Evolutionary conservation across 2,113 vertebrate genomes (phyloP).

Genomic region (Cariama cristata): DNA sequence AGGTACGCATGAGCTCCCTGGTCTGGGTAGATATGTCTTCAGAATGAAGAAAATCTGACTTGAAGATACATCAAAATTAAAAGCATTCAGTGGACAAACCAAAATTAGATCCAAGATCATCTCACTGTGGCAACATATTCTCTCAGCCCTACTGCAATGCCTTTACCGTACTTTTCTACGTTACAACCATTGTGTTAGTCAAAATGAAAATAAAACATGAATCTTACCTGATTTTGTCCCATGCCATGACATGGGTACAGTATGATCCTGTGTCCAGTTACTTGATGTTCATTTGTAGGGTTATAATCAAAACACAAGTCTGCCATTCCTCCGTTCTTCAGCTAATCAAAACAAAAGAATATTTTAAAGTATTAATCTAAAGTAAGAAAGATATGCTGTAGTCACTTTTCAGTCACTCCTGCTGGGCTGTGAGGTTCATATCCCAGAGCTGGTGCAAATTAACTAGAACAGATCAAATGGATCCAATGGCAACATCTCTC

Average conservation of each 20-base stretch:
- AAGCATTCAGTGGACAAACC: neutral
- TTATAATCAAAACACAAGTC: conserved; percentile 96
- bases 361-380: neutral
- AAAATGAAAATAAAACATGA: neutral
- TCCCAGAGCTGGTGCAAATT: neutral
- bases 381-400: neutral
- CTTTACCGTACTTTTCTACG: neutral
- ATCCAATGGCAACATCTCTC: neutral
- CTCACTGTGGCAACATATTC: neutral
- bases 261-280: conserved; percentile 84
- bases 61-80: neutral
- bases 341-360: conserved; percentile 73
- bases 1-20: neutral
- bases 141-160: neutral
- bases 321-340: conserved; percentile 86
- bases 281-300: conserved; percentile 80
- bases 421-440: neutral
- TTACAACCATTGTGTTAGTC: neutral
- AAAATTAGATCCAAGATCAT: neutral
- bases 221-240: conserved; percentile 96
- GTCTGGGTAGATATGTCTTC: neutral
- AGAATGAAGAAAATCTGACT: neutral
- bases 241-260: conserved; percentile 93
- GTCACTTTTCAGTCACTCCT: neutral
- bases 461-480: neutral